These are phyloP conservation scores for Trichoplusia ni DNA, from an alignment of 1,140 invertebrate genomes.

Conservation along the genomic window DNA sequence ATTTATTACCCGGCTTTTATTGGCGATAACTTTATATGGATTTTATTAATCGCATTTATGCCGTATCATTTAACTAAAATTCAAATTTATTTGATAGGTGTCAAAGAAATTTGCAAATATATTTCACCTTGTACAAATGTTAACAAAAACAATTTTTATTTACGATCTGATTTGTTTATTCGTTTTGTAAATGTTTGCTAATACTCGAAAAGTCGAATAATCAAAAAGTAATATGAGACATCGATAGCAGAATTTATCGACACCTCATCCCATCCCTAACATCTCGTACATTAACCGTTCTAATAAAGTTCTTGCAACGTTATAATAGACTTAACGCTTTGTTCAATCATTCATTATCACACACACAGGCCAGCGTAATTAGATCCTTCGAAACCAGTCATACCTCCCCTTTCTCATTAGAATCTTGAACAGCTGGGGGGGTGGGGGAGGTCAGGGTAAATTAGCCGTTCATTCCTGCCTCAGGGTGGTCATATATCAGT, in stretches of 20 bases:
- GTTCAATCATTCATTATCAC: constrained; percentile 76
- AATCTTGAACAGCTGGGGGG: constrained; percentile 39
- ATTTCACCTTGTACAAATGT: too few relatives aligned
- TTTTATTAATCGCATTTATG: too few relatives aligned
- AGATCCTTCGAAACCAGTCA: constrained; percentile 51
- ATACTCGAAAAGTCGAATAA: too few relatives aligned
- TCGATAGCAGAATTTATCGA: constrained; percentile 5
- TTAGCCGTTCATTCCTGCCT: constrained; percentile 31
- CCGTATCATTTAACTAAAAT: too few relatives aligned
- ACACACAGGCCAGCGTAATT: constrained; percentile 55
- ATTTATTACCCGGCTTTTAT: too few relatives aligned
- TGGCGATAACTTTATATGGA: too few relatives aligned
- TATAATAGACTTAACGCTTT: constrained; percentile 76
- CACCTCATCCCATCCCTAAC: constrained; percentile 27
- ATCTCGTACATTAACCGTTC: constrained; percentile 59
- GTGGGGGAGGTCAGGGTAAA: constrained; percentile 36
- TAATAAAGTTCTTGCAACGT: constrained; percentile 76
- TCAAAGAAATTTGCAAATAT: too few relatives aligned
- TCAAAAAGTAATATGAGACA: too few relatives aligned
- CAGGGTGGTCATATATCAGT: constrained; percentile 60
- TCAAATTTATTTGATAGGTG: too few relatives aligned
- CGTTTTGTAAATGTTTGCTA: too few relatives aligned
- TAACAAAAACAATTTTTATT: not conserved
- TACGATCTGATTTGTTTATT: too few relatives aligned
- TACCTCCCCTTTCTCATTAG: constrained; percentile 38